Evolutionary conservation across 2,888 invertebrate species (phyloP).

Genomic region (Graphium colonna): DNA sequence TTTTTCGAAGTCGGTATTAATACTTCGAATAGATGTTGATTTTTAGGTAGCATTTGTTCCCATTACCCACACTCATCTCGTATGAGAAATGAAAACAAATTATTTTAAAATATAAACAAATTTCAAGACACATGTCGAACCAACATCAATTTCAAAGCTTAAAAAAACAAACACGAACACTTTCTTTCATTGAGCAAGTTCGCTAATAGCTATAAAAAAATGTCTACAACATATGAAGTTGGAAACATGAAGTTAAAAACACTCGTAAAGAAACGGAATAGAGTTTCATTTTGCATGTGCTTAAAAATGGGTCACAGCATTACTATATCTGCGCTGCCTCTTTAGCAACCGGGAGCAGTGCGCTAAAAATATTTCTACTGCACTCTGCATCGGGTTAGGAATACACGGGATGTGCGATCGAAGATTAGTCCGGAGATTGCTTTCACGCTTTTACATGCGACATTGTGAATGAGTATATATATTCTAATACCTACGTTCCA

Average conservation of each 20-base stretch:
- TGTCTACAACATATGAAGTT: background rate
- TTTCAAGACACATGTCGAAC: background rate
- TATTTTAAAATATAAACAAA: background rate
- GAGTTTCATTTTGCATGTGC: slow-evolving; percentile 37
- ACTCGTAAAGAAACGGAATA: slow-evolving; percentile 27
- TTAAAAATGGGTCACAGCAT: slow-evolving; percentile 64
- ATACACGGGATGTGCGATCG: slow-evolving; percentile 41
- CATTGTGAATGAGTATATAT: too few species aligned
- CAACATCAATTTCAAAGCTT: background rate
- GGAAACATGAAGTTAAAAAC: background rate
- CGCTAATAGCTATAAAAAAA: slow-evolving; percentile 24
- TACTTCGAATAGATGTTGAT: too few species aligned
- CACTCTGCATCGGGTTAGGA: slow-evolving; percentile 56
- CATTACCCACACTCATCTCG: too few species aligned
- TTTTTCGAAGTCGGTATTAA: too few species aligned
- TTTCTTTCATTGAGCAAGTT: slow-evolving; percentile 14
- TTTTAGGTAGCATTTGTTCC: too few species aligned
- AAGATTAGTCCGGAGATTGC: too few species aligned
- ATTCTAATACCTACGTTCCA: too few species aligned
- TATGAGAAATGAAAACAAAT: background rate
- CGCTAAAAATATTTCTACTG: slow-evolving; percentile 65
- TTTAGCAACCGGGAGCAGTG: slow-evolving; percentile 57
- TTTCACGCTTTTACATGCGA: too few species aligned
- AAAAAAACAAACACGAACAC: slow-evolving; percentile 3
- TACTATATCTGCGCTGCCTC: slow-evolving; percentile 63